Evolutionary conservation across 2,888 invertebrate genomes (phyloP), one percentile per base, ranked within the genome.

Genomic region (Ligdia adustata): DNA sequence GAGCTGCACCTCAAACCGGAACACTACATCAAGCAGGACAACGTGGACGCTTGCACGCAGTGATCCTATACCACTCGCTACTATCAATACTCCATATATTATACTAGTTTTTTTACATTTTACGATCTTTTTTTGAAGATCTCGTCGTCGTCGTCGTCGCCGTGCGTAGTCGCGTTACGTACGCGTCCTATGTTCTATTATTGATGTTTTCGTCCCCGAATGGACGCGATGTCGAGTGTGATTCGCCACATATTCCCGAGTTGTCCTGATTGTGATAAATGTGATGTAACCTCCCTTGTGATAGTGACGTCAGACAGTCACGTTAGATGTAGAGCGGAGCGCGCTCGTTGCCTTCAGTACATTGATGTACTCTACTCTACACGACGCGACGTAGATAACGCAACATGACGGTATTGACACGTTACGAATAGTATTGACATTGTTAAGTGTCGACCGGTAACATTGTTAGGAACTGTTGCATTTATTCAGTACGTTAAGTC

Each of bases 1-100:
- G 93, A 93, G 74, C 91, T 92, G 59, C 90, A 87, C 75, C 66
- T 88, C 60, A 90, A 90, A 70, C 87, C 87, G 40, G 91, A 91
- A 50, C 82, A 82, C 58, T 86, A 82, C 78, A 75, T 90, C 57
- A 89, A 87, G 65, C 83, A 85, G 74, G 89, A 90, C 76, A 86
- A 89, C 79, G 82, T 91, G 33, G 90, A 91, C 75, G 89, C 90
- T 12, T 90, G 90, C 80, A 88, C 89, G 55, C 90, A 89, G 76
- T 55, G 32, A 28, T 2, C 44, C 54, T 11, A 51, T 33, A 9
- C 9, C 33, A 26, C 26, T 57, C 69, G 52, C 57, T 57, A 40
- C 9, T 52, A 64, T 58, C 44, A 69, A 78, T 77, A 75, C 77
- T 75, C 79, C 63, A 52, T 71, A 60, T 61, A 62, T 64, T 64